These are phyloP conservation scores for Solenodon paradoxus DNA, from an alignment of 2,113 vertebrate species.

Conservation along the genomic window DNA sequence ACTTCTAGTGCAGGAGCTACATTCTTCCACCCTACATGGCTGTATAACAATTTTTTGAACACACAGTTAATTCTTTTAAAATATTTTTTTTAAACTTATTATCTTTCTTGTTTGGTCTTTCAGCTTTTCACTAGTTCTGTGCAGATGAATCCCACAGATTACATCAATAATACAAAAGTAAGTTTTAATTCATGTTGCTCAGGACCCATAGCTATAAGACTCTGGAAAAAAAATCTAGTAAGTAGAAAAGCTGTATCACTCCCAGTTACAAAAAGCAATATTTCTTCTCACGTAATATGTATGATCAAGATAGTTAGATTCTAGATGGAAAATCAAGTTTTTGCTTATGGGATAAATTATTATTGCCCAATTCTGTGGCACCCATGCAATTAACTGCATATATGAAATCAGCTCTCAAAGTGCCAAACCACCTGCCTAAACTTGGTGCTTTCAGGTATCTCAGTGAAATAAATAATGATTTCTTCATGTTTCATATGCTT, in stretches of 20 bases:
- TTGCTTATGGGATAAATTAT: slow-evolving; percentile 10
- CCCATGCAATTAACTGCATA: background rate
- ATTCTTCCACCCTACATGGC: slow-evolving; percentile 55
- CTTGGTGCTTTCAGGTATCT: background rate
- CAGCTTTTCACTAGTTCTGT: slow-evolving; percentile 89
- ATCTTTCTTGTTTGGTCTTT: slow-evolving; percentile 84
- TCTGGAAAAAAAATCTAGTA: slow-evolving; percentile 43
- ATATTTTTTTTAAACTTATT: slow-evolving; percentile 74
- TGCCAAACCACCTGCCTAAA: slow-evolving; percentile 25
- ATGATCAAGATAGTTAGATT: slow-evolving; percentile 24
- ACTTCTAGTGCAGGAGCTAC: slow-evolving; percentile 51
- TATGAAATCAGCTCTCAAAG: background rate
- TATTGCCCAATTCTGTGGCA: background rate
- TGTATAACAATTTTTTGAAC: slow-evolving; percentile 69
- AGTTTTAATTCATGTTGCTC: slow-evolving; percentile 80
- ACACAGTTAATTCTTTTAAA: slow-evolving; percentile 52
- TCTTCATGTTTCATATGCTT: slow-evolving; percentile 25
- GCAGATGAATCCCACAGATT: slow-evolving; percentile 89
- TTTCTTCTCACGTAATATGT: background rate
- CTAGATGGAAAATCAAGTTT: background rate
- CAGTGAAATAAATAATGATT: slow-evolving; percentile 23
- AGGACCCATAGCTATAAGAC: slow-evolving; percentile 47
- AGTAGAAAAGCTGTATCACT: slow-evolving; percentile 56
- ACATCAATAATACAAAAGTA: slow-evolving; percentile 86
- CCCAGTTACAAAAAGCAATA: slow-evolving; percentile 43